Percentiles rank a stretch among this genome's conserved stretches.
Conservation (phyloP, 2,797 vertebrate species). For the Bryconaethiops microstoma region DNA sequence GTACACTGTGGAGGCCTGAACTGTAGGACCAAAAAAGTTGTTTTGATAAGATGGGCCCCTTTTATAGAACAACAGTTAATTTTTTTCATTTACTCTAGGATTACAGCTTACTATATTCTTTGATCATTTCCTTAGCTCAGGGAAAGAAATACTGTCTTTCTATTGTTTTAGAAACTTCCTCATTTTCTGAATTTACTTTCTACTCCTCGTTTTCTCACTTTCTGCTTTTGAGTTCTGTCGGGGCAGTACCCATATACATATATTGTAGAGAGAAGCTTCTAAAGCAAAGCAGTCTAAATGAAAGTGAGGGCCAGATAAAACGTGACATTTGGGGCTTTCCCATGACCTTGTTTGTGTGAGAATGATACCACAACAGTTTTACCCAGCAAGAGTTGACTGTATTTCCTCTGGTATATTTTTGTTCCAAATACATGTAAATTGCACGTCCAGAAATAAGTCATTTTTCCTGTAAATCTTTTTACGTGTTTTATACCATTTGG, state of each 20-base stretch:
- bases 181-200: not conserved
- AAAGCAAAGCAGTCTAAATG: not conserved
- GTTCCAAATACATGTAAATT: slow-evolving; percentile 1
- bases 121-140: slow-evolving; percentile 38
- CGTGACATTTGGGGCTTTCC: not conserved
- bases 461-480: not conserved
- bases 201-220: too few relatives aligned
- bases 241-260: not conserved
- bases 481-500: not conserved
- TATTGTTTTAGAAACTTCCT: slow-evolving; percentile 5
- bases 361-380: not conserved
- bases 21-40: slow-evolving; percentile 22
- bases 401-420: not conserved
- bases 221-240: not conserved
- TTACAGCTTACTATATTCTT: slow-evolving; percentile 15
- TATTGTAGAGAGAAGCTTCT: not conserved
- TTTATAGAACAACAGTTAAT: not conserved
- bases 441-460: not conserved
- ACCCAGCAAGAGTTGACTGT: not conserved
- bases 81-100: not conserved
- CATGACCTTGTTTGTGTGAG: not conserved
- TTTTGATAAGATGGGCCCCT: slow-evolving; percentile 10
- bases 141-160: slow-evolving; percentile 24
- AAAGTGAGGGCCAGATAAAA: slow-evolving; percentile 8
- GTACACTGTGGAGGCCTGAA: slow-evolving; percentile 4